phyloP scores from a whole-genome alignment of 2,888 invertebrate species.

The Alitta virens region DNA sequence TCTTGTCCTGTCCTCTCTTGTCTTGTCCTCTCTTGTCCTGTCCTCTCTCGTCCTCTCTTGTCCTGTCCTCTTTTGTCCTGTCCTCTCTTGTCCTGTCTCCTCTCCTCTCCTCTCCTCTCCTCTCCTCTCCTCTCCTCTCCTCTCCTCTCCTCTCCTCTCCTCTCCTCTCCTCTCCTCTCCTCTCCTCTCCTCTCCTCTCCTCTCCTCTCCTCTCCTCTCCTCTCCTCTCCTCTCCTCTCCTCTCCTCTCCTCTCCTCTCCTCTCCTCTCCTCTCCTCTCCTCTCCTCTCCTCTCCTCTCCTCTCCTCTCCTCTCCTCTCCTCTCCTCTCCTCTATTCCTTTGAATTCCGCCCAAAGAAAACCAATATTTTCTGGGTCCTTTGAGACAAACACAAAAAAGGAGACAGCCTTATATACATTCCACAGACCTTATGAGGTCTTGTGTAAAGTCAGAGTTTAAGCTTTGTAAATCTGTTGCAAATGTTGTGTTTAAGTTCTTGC shows the following conservation, averaged over 20 bases:
- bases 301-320: not conserved
- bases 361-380: too few relatives aligned
- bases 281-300: not conserved
- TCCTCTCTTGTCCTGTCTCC: not conserved
- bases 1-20: not conserved
- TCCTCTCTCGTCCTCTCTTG: too few relatives aligned
- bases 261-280: not conserved
- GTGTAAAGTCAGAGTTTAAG: too few relatives aligned
- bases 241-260: not conserved
- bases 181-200: not conserved
- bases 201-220: not conserved
- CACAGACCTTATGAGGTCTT: too few relatives aligned
- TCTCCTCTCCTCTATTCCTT: not conserved
- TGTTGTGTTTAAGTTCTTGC: too few relatives aligned
- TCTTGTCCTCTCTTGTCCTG: not conserved
- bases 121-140: not conserved
- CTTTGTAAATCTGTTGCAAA: too few relatives aligned
- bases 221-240: not conserved
- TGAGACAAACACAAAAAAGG: too few relatives aligned
- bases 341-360: not conserved
- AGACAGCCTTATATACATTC: too few relatives aligned
- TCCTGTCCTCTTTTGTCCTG: not conserved
- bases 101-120: not conserved
- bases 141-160: not conserved
- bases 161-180: not conserved